These are phyloP conservation scores for Horisme vitalbata DNA, from an alignment of 2,888 invertebrate species.

Conservation along the genomic window DNA sequence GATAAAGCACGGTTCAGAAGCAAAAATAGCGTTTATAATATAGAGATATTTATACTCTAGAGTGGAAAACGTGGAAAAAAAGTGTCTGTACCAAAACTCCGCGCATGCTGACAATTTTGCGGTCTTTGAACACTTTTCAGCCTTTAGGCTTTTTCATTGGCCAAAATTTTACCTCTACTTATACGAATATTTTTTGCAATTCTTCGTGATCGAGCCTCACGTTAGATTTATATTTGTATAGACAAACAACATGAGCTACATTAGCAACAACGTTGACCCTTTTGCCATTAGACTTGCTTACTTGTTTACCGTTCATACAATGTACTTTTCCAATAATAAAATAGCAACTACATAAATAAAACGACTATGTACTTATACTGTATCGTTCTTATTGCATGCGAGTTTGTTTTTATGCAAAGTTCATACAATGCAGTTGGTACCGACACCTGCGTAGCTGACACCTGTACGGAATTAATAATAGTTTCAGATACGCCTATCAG, in stretches of 20 bases:
- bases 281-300: slow-evolving; percentile 10
- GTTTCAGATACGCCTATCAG: slow-evolving; percentile 31
- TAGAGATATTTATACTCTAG: too few relatives aligned
- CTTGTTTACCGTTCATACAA: slow-evolving; percentile 16
- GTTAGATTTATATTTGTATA: too few relatives aligned
- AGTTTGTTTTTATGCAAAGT: slow-evolving; percentile 71
- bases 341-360: slow-evolving; percentile 34
- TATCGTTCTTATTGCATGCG: slow-evolving; percentile 29
- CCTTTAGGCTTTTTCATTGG: too few relatives aligned
- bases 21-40: too few relatives aligned
- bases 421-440: slow-evolving; percentile 68
- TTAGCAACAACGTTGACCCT: slow-evolving; percentile 4
- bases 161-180: too few relatives aligned
- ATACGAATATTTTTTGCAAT: too few relatives aligned
- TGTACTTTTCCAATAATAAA: slow-evolving; percentile 15
- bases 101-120: too few relatives aligned
- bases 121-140: too few relatives aligned
- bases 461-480: slow-evolving; percentile 75
- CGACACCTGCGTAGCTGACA: slow-evolving; percentile 68
- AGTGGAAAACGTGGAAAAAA: too few relatives aligned
- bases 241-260: background rate
- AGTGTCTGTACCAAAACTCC: too few relatives aligned
- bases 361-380: slow-evolving; percentile 23
- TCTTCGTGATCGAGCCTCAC: too few relatives aligned
- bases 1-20: too few relatives aligned